These are phyloP conservation scores for Drosophila meridiana DNA, from an alignment of 2,888 invertebrate genomes.

Conservation along the genomic window DNA sequence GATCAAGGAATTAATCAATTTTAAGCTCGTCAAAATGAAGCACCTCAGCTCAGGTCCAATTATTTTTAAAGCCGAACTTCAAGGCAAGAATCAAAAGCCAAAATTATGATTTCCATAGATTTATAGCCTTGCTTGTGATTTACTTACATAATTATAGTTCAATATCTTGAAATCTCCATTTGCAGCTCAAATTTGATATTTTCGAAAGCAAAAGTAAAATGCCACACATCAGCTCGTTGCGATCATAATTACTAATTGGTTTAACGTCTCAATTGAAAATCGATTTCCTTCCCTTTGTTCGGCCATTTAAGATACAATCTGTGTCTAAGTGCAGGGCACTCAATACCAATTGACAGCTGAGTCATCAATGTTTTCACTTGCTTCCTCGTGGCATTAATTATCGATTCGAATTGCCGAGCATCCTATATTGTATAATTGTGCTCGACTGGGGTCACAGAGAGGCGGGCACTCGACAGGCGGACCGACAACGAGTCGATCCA, in stretches of 20 bases:
- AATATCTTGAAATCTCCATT: not conserved
- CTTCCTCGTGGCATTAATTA: slow-evolving; percentile 50
- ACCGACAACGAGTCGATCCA: slow-evolving; percentile 6
- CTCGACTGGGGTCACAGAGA: slow-evolving; percentile 32
- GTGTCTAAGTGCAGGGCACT: slow-evolving; percentile 34
- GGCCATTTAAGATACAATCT: slow-evolving; percentile 18
- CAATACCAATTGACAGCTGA: slow-evolving; percentile 19
- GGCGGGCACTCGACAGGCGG: slow-evolving; percentile 6
- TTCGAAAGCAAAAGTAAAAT: slow-evolving; percentile 9
- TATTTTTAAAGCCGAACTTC: not conserved
- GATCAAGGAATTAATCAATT: too few species aligned
- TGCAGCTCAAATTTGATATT: not conserved
- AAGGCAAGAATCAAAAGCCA: not conserved
- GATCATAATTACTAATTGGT: slow-evolving; percentile 7
- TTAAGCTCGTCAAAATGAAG: too few species aligned
- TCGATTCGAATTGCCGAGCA: slow-evolving; percentile 29
- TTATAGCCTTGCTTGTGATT: not conserved
- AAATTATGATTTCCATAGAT: not conserved
- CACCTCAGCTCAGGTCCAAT: not conserved
- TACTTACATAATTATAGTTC: not conserved
- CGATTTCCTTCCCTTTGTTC: slow-evolving; percentile 5
- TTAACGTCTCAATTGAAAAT: slow-evolving; percentile 7
- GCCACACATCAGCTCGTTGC: not conserved
- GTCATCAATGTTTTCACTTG: slow-evolving; percentile 27
- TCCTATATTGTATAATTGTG: slow-evolving; percentile 38